Conservation (phyloP, 2,797 vertebrate genomes). For the Sphenopsis melanotis region DNA sequence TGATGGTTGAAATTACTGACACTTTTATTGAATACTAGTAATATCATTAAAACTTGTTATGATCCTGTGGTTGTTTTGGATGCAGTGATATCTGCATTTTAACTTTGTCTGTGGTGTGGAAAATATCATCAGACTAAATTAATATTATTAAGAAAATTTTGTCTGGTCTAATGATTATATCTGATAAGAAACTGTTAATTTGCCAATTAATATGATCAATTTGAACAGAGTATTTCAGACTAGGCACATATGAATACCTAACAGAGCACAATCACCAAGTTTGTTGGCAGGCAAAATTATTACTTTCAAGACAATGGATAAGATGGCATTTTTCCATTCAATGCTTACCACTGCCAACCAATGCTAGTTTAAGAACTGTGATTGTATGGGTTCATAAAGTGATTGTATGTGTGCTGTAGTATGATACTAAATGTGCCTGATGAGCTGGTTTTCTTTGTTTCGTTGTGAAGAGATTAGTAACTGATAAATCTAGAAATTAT, state of each 20-base stretch:
- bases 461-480: neutral
- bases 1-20: neutral
- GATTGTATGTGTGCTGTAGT: neutral
- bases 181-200: neutral
- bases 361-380: neutral
- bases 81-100: neutral
- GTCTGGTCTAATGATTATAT: neutral
- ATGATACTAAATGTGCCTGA: neutral
- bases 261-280: neutral
- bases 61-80: neutral
- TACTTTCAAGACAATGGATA: neutral
- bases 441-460: neutral
- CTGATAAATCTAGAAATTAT: neutral
- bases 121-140: neutral
- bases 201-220: neutral
- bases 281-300: neutral
- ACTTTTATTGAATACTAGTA: neutral
- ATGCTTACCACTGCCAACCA: neutral
- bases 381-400: neutral
- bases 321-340: constrained; percentile 8
- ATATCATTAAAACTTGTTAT: neutral
- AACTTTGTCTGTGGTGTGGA: neutral
- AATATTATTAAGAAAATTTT: neutral
- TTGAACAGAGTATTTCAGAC: neutral
- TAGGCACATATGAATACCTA: neutral